A percentile compares a stretch with the other conserved stretches of the same genome.
Conservation (phyloP, 2,113 vertebrate species). For the Vidua macroura region DNA sequence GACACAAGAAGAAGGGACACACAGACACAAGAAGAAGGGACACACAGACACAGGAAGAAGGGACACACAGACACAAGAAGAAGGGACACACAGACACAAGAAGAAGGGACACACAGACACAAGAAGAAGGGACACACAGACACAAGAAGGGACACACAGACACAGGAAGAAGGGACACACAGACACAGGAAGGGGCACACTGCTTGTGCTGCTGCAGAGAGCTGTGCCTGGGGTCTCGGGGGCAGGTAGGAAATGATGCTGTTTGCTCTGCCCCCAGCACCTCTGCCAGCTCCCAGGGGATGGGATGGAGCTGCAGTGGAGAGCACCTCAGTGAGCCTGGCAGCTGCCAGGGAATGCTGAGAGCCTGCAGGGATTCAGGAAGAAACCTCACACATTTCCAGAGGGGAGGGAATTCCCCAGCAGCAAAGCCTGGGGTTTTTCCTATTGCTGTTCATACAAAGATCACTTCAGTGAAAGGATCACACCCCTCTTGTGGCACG, state of each 20-base stretch:
- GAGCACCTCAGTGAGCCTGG: background rate
- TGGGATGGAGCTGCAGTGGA: background rate
- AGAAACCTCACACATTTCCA: background rate
- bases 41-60: too few relatives aligned
- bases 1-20: too few relatives aligned
- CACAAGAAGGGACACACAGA: too few relatives aligned
- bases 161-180: background rate
- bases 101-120: too few relatives aligned
- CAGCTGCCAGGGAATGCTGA: background rate
- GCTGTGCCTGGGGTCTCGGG: background rate
- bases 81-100: too few relatives aligned
- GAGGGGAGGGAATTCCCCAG: background rate
- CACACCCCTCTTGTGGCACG: background rate
- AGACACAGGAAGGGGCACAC: too few relatives aligned
- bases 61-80: too few relatives aligned
- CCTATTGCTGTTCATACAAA: background rate
- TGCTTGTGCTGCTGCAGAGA: background rate
- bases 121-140: background rate
- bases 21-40: too few relatives aligned
- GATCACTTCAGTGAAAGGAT: background rate
- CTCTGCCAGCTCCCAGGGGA: background rate
- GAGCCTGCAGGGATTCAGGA: background rate
- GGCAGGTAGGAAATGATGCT: slow-evolving; percentile 12
- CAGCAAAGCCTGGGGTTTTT: background rate
- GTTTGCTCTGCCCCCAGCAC: background rate